A percentile compares a stretch with the other conserved stretches of the same genome.
phyloP scores from a whole-genome alignment of 2,113 vertebrate genomes.

The Ptyas mucosa region DNA sequence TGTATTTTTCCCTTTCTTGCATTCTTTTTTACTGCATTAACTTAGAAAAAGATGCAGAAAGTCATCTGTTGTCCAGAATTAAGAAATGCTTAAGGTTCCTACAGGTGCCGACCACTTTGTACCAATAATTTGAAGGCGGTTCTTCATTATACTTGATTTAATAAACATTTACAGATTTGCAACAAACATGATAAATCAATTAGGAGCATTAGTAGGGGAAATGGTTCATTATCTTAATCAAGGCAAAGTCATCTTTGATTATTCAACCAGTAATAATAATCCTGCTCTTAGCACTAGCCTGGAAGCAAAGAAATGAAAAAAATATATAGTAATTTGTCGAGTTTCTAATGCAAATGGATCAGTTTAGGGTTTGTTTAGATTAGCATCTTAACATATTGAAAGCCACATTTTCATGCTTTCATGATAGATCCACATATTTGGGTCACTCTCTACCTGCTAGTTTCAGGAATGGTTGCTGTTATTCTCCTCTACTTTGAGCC shows the following conservation, averaged over 20 bases:
- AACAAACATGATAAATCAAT: constrained; percentile 56
- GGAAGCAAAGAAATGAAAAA: constrained; percentile 59
- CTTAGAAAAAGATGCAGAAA: constrained; percentile 65
- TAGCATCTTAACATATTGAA: background rate
- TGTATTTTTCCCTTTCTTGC: background rate
- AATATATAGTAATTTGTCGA: constrained; percentile 41
- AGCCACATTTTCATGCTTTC: background rate
- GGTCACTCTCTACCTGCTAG: background rate
- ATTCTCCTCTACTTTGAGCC: background rate
- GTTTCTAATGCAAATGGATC: constrained; percentile 55
- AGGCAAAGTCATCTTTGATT: constrained; percentile 68
- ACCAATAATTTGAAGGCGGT: constrained; percentile 65
- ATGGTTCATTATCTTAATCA: constrained; percentile 75
- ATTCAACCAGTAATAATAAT: constrained; percentile 72
- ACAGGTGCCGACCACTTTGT: constrained; percentile 54
- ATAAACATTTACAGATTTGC: constrained; percentile 57
- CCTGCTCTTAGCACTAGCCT: constrained; percentile 60
- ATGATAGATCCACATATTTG: background rate
- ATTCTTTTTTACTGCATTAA: constrained; percentile 57
- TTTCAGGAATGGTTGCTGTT: background rate
- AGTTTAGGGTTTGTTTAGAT: constrained; percentile 2
- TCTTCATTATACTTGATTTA: constrained; percentile 67
- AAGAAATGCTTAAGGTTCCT: constrained; percentile 42
- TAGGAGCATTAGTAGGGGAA: constrained; percentile 63
- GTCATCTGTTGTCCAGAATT: constrained; percentile 68